These are phyloP conservation scores for Notiomystis cincta DNA, from an alignment of 2,113 vertebrate genomes.

Conservation along the genomic window DNA sequence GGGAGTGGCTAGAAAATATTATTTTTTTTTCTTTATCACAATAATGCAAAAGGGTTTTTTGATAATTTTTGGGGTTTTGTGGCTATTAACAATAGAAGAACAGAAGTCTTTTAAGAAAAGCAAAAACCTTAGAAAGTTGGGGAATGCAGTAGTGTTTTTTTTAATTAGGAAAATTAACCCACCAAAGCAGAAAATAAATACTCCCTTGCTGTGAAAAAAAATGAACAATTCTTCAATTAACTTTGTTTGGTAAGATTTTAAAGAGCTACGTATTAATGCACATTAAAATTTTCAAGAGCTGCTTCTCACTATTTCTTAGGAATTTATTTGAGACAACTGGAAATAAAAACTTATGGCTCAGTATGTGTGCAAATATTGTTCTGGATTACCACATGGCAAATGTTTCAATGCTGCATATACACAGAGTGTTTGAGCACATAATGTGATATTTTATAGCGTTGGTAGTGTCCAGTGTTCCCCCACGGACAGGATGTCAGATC, in stretches of 20 bases:
- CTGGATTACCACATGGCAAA: not conserved
- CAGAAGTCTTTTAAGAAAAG: not conserved
- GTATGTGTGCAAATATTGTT: not conserved
- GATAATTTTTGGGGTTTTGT: not conserved
- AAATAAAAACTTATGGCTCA: not conserved
- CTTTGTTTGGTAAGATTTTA: not conserved
- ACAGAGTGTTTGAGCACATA: not conserved
- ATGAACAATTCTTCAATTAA: not conserved
- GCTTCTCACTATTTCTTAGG: not conserved
- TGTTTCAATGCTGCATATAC: not conserved
- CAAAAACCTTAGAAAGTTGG: not conserved
- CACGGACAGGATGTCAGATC: not conserved
- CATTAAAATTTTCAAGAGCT: not conserved
- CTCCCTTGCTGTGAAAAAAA: not conserved
- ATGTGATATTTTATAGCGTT: conserved; percentile 7
- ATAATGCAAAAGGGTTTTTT: not conserved
- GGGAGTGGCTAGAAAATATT: not conserved
- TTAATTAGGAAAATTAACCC: not conserved
- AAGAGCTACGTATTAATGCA: not conserved
- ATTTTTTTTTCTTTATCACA: not conserved
- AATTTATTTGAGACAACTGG: not conserved
- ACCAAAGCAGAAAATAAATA: not conserved
- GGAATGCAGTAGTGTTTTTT: not conserved
- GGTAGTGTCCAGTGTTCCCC: conserved; percentile 13
- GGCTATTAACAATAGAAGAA: not conserved